Evolutionary conservation across 2,113 vertebrate genomes (phyloP).

Genomic region (Otocyon megalotis): DNA sequence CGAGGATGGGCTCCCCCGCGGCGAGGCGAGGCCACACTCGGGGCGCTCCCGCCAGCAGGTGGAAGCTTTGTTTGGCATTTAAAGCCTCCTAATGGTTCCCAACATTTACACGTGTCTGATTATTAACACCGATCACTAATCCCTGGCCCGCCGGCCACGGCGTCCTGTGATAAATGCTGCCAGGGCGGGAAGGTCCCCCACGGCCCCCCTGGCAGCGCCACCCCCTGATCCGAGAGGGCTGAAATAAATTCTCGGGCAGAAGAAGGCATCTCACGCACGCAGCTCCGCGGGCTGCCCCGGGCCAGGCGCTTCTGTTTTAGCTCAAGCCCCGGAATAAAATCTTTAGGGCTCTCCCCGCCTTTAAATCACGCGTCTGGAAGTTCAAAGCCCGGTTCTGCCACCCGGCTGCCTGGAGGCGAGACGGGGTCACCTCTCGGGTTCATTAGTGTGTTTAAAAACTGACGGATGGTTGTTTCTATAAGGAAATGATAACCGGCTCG

Average conservation of each 20-base stretch:
- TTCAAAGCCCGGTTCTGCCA: constrained; percentile 32
- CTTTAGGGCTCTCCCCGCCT: constrained; percentile 26
- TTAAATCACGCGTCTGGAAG: fast-evolving
- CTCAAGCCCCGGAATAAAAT: constrained; percentile 58
- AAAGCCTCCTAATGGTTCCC: constrained; percentile 47
- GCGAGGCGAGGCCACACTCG: fast-evolving
- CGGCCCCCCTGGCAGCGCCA: not conserved
- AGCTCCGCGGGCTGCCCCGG: not conserved
- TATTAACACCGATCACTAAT: constrained; percentile 56
- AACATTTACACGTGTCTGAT: constrained; percentile 68
- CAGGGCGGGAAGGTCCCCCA: not conserved
- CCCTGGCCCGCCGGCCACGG: not conserved
- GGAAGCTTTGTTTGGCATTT: constrained; percentile 32
- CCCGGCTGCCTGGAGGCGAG: constrained; percentile 51
- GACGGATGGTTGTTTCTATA: constrained; percentile 76
- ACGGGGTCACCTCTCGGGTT: constrained; percentile 49
- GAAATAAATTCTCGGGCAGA: not conserved
- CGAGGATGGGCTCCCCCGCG: not conserved
- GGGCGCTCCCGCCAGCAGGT: not conserved
- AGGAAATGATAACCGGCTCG: constrained; percentile 40
- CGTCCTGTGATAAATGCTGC: constrained; percentile 58
- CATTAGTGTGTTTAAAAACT: constrained; percentile 69
- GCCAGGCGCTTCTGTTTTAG: constrained; percentile 59
- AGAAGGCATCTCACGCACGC: not conserved
- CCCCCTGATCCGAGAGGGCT: constrained; percentile 26